Conservation (phyloP, 1,140 invertebrate genomes). For the Drosophila equinoxialis region DNA sequence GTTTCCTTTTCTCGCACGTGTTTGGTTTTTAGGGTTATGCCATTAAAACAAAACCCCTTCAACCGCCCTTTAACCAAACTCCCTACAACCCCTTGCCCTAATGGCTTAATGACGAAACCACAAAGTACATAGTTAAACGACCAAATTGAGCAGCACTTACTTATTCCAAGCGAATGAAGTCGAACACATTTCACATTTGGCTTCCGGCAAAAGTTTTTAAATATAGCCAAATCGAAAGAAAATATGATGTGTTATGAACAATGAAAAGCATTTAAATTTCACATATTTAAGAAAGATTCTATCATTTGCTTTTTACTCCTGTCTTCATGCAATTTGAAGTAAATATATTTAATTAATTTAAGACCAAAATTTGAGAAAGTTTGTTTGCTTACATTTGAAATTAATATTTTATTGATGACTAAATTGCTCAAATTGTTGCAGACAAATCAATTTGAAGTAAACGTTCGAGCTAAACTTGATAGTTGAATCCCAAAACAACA, state of each 20-base stretch:
- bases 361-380: too few species aligned
- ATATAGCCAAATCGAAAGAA: background rate
- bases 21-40: constrained; percentile 25
- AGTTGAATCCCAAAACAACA: background rate
- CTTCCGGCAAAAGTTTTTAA: constrained; percentile 6
- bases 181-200: constrained; percentile 36
- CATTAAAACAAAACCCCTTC: constrained; percentile 44
- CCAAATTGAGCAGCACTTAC: constrained; percentile 77
- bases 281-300: too few species aligned
- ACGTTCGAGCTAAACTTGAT: too few species aligned
- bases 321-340: too few species aligned
- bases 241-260: background rate
- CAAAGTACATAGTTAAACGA: constrained; percentile 72
- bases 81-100: constrained; percentile 21
- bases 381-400: too few species aligned
- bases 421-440: too few species aligned
- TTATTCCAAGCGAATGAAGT: constrained; percentile 61
- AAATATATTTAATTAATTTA: too few species aligned
- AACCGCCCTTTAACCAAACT: constrained; percentile 7
- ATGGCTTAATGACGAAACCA: constrained; percentile 78
- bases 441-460: too few species aligned
- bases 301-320: too few species aligned
- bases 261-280: too few species aligned
- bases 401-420: too few species aligned
- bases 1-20: constrained; percentile 28